Conservation (phyloP, 2,113 vertebrate species). For the Cynopterus brachyotis region DNA sequence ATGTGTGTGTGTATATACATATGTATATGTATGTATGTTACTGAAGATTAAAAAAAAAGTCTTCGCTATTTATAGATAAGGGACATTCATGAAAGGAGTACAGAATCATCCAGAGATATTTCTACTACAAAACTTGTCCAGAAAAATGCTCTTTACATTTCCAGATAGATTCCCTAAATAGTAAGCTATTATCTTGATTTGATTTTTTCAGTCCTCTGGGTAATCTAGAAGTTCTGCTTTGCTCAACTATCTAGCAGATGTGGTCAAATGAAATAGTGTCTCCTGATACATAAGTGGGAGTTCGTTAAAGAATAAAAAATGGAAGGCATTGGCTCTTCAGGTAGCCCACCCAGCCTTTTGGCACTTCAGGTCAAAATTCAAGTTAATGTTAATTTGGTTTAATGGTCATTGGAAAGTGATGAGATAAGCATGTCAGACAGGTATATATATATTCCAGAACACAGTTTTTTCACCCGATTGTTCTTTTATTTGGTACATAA, state of each 20-base stretch:
- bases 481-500: background rate
- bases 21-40: background rate
- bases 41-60: background rate
- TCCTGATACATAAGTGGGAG: background rate
- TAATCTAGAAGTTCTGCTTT: background rate
- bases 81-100: background rate
- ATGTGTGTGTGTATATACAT: too few relatives aligned
- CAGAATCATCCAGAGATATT: background rate
- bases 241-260: background rate
- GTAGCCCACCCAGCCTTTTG: background rate
- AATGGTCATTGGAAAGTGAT: background rate
- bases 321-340: background rate
- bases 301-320: background rate
- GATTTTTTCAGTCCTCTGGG: background rate
- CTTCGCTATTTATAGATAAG: background rate
- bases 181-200: background rate
- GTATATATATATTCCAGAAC: background rate
- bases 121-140: background rate
- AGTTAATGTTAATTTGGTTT: slow-evolving; percentile 14
- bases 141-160: background rate
- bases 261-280: background rate
- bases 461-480: background rate
- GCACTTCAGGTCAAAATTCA: background rate
- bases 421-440: background rate
- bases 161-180: slow-evolving; percentile 28